A percentile compares a stretch with the other conserved stretches of the same genome.
Evolutionary conservation across 2,888 invertebrate genomes (phyloP).

Genomic region (Phytoseiulus persimilis): DNA sequence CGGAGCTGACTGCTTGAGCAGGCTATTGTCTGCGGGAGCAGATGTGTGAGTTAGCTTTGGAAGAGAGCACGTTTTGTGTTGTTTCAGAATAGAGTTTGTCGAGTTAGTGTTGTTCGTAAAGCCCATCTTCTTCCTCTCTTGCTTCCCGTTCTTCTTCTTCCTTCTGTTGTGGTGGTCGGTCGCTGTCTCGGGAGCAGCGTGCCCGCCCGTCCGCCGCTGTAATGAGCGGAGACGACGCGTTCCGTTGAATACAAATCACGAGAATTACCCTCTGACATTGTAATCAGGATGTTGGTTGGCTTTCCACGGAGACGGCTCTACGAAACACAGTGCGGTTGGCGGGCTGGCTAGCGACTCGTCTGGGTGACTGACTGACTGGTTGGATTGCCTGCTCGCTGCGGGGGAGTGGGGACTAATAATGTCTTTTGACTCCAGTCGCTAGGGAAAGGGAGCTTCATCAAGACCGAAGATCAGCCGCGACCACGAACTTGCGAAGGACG

Average conservation of each 20-base stretch:
- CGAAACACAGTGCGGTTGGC: not conserved
- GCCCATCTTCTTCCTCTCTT: not conserved
- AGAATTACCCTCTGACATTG: not conserved
- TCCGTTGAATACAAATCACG: slow-evolving; percentile 37
- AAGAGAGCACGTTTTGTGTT: not conserved
- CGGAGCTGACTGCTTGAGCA: not conserved
- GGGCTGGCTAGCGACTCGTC: not conserved
- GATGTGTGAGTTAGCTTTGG: not conserved
- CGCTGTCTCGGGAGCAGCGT: not conserved
- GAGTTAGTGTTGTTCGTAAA: not conserved
- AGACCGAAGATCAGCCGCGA: not conserved
- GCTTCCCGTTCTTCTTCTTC: not conserved
- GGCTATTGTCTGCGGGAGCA: not conserved
- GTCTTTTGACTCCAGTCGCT: not conserved
- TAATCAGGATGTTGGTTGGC: slow-evolving; percentile 5
- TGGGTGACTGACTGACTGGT: not conserved
- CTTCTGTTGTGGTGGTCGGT: not conserved
- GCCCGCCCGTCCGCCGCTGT: not conserved
- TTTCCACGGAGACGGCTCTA: not conserved
- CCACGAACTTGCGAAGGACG: not conserved
- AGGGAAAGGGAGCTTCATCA: not conserved
- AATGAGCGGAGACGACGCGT: slow-evolving; percentile 5
- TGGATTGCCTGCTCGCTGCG: not conserved
- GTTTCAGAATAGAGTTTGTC: slow-evolving; percentile 5
- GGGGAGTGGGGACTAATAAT: not conserved